phyloP scores from a whole-genome alignment of 2,797 vertebrate genomes.

The Helostoma temminkii region DNA sequence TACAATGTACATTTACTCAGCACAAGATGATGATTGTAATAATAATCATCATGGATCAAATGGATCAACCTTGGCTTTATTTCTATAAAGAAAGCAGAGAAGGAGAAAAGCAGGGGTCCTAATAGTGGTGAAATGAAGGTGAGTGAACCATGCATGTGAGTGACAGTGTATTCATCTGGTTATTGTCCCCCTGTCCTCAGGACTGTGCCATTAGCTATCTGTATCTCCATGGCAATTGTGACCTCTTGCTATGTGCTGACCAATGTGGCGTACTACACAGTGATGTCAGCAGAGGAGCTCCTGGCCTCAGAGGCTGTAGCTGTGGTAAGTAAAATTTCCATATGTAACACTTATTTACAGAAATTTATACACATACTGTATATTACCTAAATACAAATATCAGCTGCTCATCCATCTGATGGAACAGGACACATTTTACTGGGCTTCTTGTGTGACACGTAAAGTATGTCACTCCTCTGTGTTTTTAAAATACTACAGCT shows the following conservation, averaged over 20 bases:
- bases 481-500: too few relatives aligned
- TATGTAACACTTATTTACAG: too few relatives aligned
- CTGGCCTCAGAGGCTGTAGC: conserved; percentile 92
- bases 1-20: too few relatives aligned
- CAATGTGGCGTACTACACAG: conserved; percentile 96
- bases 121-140: neutral
- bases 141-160: neutral
- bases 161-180: neutral
- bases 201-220: conserved; percentile 95
- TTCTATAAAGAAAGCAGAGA: neutral
- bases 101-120: neutral
- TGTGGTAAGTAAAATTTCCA: conserved; percentile 84
- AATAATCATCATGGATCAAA: too few relatives aligned
- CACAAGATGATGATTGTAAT: too few relatives aligned
- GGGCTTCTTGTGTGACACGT: too few relatives aligned
- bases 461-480: too few relatives aligned
- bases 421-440: too few relatives aligned
- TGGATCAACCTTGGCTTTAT: too few relatives aligned
- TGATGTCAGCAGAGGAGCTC: conserved; percentile 92
- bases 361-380: too few relatives aligned
- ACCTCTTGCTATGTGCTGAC: conserved; percentile 92
- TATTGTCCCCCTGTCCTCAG: conserved; percentile 75
- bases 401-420: too few relatives aligned
- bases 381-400: too few relatives aligned
- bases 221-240: conserved; percentile 95